These are phyloP conservation scores for Nezara viridula DNA, from an alignment of 2,888 invertebrate genomes.

Conservation along the genomic window DNA sequence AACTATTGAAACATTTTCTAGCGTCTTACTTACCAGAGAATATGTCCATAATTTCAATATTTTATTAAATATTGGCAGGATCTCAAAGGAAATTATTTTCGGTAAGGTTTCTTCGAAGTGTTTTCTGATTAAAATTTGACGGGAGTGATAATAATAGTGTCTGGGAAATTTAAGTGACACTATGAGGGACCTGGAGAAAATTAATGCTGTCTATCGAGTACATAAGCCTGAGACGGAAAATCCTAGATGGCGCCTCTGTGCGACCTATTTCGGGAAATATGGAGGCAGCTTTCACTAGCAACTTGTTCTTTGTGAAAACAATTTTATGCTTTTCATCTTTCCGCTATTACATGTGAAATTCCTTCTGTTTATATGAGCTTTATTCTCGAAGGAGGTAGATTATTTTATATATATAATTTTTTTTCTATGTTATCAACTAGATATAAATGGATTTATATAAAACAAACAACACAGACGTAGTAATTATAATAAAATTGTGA, in stretches of 20 bases:
- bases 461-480: too few relatives aligned
- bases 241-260: constrained; percentile 4
- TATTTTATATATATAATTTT: too few relatives aligned
- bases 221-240: constrained; percentile 26
- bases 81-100: not conserved
- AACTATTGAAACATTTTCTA: too few relatives aligned
- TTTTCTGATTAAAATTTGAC: not conserved
- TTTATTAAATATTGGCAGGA: too few relatives aligned
- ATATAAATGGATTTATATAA: too few relatives aligned
- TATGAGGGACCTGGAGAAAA: not conserved
- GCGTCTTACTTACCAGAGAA: too few relatives aligned
- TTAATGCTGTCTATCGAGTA: not conserved
- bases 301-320: not conserved
- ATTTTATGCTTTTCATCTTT: constrained; percentile 16
- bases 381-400: not conserved
- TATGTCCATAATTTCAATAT: too few relatives aligned
- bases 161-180: not conserved
- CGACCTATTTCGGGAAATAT: constrained; percentile 47
- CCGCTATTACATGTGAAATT: not conserved
- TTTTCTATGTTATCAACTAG: too few relatives aligned
- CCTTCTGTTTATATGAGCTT: not conserved
- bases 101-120: not conserved
- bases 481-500: too few relatives aligned
- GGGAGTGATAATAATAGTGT: not conserved
- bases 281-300: constrained; percentile 20